Evolutionary conservation across 2,113 vertebrate species (phyloP).

Genomic region (Seriola quinqueradiata): DNA sequence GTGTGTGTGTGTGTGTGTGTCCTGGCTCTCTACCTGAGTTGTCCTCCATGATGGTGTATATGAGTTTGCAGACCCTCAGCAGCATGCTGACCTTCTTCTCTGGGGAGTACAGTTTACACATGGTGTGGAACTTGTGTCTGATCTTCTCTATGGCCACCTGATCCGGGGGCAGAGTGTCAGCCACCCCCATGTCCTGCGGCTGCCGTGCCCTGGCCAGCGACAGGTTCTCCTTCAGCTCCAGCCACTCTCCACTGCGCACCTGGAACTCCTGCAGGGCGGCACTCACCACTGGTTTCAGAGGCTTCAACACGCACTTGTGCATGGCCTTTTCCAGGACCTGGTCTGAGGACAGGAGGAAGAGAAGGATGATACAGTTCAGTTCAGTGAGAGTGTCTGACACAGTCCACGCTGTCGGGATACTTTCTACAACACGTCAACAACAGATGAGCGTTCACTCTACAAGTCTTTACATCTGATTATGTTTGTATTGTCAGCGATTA

Average conservation of each 20-base stretch:
- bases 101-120: constrained; percentile 96
- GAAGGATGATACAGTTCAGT: not conserved
- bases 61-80: constrained; percentile 93
- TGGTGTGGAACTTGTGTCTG: constrained; percentile 91
- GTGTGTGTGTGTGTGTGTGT: not conserved
- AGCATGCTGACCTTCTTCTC: constrained; percentile 94
- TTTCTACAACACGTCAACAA: too few species aligned
- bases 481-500: too few species aligned
- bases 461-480: too few species aligned
- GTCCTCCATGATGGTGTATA: constrained; percentile 96
- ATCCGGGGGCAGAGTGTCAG: constrained; percentile 88
- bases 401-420: too few species aligned
- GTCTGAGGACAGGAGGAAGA: constrained; percentile 82
- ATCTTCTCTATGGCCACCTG: constrained; percentile 93
- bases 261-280: constrained; percentile 87
- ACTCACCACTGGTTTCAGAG: constrained; percentile 88
- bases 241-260: constrained; percentile 88
- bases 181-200: constrained; percentile 93
- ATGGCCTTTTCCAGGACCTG: constrained; percentile 95
- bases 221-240: constrained; percentile 92
- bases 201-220: constrained; percentile 88
- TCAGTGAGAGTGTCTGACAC: too few species aligned
- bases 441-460: too few species aligned
- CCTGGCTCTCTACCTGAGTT: constrained; percentile 89
- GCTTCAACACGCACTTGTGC: constrained; percentile 96